Evolutionary conservation across 2,888 invertebrate species (phyloP), one percentile per base, ranked within the genome.

Genomic region (Cataglyphis livida): DNA sequence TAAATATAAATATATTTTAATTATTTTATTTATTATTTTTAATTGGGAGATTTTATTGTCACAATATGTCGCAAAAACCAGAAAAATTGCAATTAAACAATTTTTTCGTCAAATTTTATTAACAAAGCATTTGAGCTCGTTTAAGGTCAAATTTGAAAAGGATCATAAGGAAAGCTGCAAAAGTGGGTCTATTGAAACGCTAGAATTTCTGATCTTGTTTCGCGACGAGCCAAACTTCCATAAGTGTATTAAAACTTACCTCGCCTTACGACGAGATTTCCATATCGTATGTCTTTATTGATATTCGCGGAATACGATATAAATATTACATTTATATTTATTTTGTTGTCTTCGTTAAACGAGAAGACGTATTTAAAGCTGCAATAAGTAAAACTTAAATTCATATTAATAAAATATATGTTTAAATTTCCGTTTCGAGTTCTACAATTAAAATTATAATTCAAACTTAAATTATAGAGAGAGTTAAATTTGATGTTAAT

Each of bases 131-230:
- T 59, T 70, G 18, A 70, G 21, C 44, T 59, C 12, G 32, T 57
- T 78, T 44, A 70, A 61, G 9, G 32, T 61, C 6, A 18, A 71
- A 79, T 78, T 59, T 25, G 44, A 44, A 59, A 48, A 71, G 48
- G 59, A 70, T 70, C 10, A n/a, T 70, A 57, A 71, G 12, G 25
- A 44, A 61, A 79, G 59, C 61, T 71, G 12, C 35, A 32, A 32
- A 44, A 35, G 68, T 28, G 21, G 44, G 35, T 44, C 25, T 48
- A 79, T 79, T 79, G 78, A 79, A 79, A 79, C 35, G 44, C 44
- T 35, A 7, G 25, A 79, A 59, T 59, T 70, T 70, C 70, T 70
- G 78, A 78, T 78, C 78, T 78, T 21, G 59, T 78, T 78, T 21
- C 78, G 44, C 78, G 18, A 44, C 44, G 70, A 70, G 35, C 59